Conservation (phyloP, 2,888 invertebrate genomes). For the Dasypogon diadema region DNA sequence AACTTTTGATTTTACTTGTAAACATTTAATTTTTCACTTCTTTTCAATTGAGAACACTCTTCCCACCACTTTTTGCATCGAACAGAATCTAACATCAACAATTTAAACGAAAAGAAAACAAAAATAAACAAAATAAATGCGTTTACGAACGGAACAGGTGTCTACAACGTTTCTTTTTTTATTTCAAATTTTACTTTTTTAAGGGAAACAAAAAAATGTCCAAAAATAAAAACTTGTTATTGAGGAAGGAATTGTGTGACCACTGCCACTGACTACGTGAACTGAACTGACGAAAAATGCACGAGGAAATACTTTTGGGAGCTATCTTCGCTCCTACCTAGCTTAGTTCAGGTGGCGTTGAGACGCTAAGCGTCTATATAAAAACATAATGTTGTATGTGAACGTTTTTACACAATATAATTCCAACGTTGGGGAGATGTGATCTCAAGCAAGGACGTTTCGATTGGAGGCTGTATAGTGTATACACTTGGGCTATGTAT, state of each 20-base stretch:
- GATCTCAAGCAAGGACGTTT: too few species aligned
- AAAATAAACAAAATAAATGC: slow-evolving; percentile 1
- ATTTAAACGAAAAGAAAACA: slow-evolving; percentile 3
- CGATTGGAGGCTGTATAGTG: too few species aligned
- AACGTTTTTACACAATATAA: slow-evolving; percentile 15
- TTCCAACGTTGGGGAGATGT: slow-evolving; percentile 11
- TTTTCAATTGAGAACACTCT: neutral
- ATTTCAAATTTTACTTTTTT: slow-evolving; percentile 2
- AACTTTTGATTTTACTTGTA: neutral
- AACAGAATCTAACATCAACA: neutral
- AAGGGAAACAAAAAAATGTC: slow-evolving; percentile 40
- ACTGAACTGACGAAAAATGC: slow-evolving; percentile 52
- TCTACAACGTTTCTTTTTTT: neutral
- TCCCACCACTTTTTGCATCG: neutral
- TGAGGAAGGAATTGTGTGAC: slow-evolving; percentile 40
- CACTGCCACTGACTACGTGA: slow-evolving; percentile 53
- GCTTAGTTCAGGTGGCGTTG: slow-evolving; percentile 19
- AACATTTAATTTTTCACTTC: slow-evolving; percentile 3
- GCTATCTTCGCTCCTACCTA: slow-evolving; percentile 8
- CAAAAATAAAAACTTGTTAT: slow-evolving; percentile 37
- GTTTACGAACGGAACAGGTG: slow-evolving; percentile 1
- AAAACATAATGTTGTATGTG: slow-evolving; percentile 14
- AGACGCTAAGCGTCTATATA: slow-evolving; percentile 18
- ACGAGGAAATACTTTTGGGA: slow-evolving; percentile 50
- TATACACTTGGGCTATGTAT: slow-evolving; percentile 7